These are phyloP conservation scores for Idaea biselata DNA, from an alignment of 2,888 invertebrate species.

Conservation along the genomic window DNA sequence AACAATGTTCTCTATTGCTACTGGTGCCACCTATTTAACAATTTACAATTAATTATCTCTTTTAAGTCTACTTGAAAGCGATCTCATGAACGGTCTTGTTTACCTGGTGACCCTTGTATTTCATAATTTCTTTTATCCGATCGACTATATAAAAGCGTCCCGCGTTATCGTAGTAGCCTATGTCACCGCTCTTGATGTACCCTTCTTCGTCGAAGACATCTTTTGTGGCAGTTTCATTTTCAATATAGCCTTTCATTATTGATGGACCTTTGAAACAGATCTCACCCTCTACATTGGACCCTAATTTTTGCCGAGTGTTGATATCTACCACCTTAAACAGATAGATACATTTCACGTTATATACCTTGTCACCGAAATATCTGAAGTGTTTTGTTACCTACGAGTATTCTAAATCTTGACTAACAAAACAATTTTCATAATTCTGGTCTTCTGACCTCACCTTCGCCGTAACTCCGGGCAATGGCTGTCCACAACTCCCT, in stretches of 20 bases:
- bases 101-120: constrained; percentile 76
- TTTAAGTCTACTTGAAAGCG: not conserved
- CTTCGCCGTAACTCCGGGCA: constrained; percentile 34
- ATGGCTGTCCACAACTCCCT: constrained; percentile 37
- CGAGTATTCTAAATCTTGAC: not conserved
- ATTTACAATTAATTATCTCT: not conserved
- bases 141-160: constrained; percentile 60
- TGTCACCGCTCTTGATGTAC: constrained; percentile 56
- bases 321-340: constrained; percentile 60
- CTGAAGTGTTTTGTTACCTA: not conserved
- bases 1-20: constrained; percentile 89
- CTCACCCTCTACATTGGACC: constrained; percentile 49
- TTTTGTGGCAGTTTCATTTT: constrained; percentile 43
- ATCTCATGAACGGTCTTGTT: not conserved
- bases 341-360: not conserved
- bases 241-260: constrained; percentile 56
- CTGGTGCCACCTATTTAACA: constrained; percentile 84
- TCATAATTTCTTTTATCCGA: constrained; percentile 58
- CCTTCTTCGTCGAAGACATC: constrained; percentile 53
- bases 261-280: constrained; percentile 55
- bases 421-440: constrained; percentile 13
- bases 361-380: not conserved
- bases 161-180: constrained; percentile 57
- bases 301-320: constrained; percentile 44
- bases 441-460: constrained; percentile 28